Evolutionary conservation across 2,113 vertebrate genomes (phyloP).

Genomic region (Pachyramphus minor): DNA sequence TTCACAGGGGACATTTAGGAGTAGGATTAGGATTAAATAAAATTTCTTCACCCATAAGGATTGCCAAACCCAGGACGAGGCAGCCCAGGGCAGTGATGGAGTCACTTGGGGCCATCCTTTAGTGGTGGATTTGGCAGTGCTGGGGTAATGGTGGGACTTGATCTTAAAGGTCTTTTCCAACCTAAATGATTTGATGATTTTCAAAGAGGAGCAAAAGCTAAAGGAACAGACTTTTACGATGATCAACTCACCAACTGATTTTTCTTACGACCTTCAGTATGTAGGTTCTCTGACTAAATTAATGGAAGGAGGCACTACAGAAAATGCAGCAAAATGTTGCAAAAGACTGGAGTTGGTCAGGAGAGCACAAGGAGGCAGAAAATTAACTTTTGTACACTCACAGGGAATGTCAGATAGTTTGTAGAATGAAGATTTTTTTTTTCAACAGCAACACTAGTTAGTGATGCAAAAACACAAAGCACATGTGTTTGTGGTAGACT

Average conservation of each 20-base stretch:
- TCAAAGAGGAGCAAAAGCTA: background rate
- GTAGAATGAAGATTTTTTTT: background rate
- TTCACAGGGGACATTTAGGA: background rate
- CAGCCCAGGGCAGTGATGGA: background rate
- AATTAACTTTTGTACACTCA: background rate
- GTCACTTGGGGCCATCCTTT: background rate
- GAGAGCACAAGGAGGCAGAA: background rate
- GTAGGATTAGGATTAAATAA: background rate
- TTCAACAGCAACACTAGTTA: too few relatives aligned
- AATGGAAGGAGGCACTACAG: background rate
- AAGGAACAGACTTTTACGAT: background rate
- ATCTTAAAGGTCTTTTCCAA: background rate
- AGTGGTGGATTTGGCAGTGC: background rate
- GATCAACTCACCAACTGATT: background rate
- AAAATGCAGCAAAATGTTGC: background rate
- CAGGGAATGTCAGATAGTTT: background rate
- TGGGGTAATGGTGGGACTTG: background rate
- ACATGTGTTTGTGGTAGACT: background rate
- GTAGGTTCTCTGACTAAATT: background rate
- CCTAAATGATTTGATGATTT: background rate
- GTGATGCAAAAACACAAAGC: background rate
- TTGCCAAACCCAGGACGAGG: background rate
- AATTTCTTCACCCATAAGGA: too few relatives aligned
- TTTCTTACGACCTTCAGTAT: background rate
- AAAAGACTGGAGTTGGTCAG: background rate